Conservation (phyloP, 2,113 vertebrate species). For the Hemichromis elongatus region DNA sequence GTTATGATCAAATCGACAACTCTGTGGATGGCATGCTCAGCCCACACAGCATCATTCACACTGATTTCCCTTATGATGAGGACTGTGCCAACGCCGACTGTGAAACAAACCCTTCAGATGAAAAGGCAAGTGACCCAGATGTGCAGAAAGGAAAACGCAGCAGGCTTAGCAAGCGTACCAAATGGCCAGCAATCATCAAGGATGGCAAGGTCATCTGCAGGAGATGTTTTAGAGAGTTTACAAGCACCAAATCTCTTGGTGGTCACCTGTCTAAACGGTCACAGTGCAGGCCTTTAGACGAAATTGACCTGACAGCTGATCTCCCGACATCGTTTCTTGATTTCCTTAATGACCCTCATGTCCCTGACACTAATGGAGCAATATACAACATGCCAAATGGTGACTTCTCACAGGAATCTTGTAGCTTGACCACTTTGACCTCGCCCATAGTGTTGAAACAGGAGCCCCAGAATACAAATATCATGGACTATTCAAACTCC, state of each 20-base stretch:
- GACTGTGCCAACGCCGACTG: conserved; percentile 59
- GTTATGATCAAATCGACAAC: conserved; percentile 54
- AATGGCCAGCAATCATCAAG: conserved; percentile 97
- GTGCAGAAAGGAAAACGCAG: conserved; percentile 84
- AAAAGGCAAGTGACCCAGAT: conserved; percentile 68
- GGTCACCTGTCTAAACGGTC: conserved; percentile 95
- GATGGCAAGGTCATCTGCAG: conserved; percentile 98
- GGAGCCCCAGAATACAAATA: conserved; percentile 57
- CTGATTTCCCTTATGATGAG: conserved; percentile 65
- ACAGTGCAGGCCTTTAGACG: conserved; percentile 91
- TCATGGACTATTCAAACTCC: conserved; percentile 45
- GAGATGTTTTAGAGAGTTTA: conserved; percentile 95
- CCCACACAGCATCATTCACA: conserved; percentile 23
- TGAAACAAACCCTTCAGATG: conserved; percentile 41
- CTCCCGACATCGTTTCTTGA: conserved; percentile 88
- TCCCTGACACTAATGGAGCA: conserved; percentile 63
- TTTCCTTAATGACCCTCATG: conserved; percentile 85
- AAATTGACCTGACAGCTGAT: conserved; percentile 87
- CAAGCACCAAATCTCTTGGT: conserved; percentile 94
- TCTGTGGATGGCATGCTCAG: conserved; percentile 55
- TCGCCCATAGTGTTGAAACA: conserved; percentile 53
- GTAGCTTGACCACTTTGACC: conserved; percentile 54
- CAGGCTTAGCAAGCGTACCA: conserved; percentile 82
- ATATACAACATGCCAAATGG: conserved; percentile 61
- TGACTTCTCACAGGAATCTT: conserved; percentile 63